Evolutionary conservation across 1,140 invertebrate genomes (phyloP).

Genomic region (Papilio glaucus): DNA sequence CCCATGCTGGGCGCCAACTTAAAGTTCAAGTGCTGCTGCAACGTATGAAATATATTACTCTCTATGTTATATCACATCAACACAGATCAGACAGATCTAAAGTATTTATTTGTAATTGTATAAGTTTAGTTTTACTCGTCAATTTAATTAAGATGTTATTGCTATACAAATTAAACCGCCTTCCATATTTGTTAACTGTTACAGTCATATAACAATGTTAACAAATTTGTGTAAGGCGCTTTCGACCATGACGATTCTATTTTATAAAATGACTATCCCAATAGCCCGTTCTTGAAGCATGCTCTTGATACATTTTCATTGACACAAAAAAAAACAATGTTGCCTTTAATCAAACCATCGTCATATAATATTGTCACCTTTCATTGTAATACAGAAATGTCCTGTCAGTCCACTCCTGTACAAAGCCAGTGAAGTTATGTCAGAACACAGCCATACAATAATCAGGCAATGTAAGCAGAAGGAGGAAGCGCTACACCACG

Average conservation of each 20-base stretch:
- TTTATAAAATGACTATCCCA: too few relatives aligned
- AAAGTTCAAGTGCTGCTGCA: slow-evolving; percentile 68
- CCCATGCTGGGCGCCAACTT: slow-evolving; percentile 74
- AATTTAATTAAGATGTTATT: background rate
- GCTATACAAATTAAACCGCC: background rate
- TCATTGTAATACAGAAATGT: slow-evolving; percentile 49
- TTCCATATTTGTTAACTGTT: background rate
- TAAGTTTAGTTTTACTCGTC: too few relatives aligned
- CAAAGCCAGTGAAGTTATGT: slow-evolving; percentile 59
- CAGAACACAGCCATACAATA: slow-evolving; percentile 44
- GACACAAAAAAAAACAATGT: too few relatives aligned
- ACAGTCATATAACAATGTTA: background rate
- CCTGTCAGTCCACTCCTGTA: slow-evolving; percentile 62
- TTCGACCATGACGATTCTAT: background rate
- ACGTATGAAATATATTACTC: slow-evolving; percentile 53
- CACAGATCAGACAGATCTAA: too few relatives aligned
- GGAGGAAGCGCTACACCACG: slow-evolving; percentile 46
- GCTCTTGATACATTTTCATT: too few relatives aligned
- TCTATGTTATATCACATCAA: too few relatives aligned
- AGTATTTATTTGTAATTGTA: too few relatives aligned
- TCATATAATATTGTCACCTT: background rate
- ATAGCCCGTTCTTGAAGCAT: too few relatives aligned
- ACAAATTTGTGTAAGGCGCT: background rate
- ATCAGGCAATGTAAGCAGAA: slow-evolving; percentile 48
- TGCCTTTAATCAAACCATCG: too few relatives aligned